Conservation (phyloP, 2,888 invertebrate genomes). For the Lithophane semibrunnea region DNA sequence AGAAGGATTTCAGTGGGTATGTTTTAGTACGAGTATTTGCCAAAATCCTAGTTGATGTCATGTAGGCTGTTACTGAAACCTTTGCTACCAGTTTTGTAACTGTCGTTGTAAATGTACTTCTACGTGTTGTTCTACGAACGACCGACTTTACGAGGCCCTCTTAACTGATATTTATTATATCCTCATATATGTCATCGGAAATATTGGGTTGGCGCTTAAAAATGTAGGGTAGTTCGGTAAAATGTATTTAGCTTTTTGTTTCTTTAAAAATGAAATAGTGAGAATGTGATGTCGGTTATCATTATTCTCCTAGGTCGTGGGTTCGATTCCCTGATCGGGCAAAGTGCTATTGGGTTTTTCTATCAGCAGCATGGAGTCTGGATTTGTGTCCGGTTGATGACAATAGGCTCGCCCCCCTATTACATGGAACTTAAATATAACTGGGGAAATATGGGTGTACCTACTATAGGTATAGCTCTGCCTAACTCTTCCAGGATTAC, state of each 20-base stretch:
- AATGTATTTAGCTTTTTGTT: background rate
- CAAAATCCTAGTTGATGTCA: constrained; percentile 14
- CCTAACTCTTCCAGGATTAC: background rate
- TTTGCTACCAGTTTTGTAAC: constrained; percentile 10
- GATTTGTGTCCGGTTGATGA: background rate
- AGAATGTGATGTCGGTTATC: too few relatives aligned
- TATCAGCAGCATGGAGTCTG: background rate
- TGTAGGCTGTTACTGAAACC: constrained; percentile 13
- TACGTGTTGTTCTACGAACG: constrained; percentile 20
- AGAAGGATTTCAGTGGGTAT: constrained; percentile 29
- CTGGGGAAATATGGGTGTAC: background rate
- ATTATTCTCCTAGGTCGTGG: background rate
- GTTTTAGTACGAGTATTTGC: constrained; percentile 22
- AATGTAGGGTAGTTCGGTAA: constrained; percentile 10
- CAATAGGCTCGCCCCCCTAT: background rate
- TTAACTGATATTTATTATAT: constrained; percentile 63
- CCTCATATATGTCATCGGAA: constrained; percentile 48
- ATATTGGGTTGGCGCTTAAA: constrained; percentile 35
- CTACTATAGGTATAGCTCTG: background rate
- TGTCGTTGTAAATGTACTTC: constrained; percentile 20
- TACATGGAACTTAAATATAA: background rate
- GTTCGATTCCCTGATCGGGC: background rate
- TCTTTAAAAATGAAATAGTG: too few relatives aligned
- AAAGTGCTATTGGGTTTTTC: background rate
- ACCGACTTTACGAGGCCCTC: constrained; percentile 42